These are phyloP conservation scores for Idaea dimidiata DNA, from an alignment of 2,888 invertebrate genomes.

Conservation along the genomic window DNA sequence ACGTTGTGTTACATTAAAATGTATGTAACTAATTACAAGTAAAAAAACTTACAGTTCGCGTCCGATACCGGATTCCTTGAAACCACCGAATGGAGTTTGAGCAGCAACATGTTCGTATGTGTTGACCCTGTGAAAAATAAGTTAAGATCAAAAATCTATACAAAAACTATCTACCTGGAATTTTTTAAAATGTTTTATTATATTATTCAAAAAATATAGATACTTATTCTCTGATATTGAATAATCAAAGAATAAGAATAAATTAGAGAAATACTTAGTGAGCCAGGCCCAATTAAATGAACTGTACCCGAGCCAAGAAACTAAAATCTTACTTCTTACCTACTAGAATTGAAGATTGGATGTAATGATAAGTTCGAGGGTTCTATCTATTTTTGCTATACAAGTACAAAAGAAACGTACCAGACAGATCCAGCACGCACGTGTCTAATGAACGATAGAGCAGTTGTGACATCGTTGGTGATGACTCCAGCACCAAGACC, in stretches of 20 bases:
- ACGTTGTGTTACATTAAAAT: too few relatives aligned
- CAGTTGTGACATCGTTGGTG: conserved; percentile 91
- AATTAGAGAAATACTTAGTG: too few relatives aligned
- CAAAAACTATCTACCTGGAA: background rate
- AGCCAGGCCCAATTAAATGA: too few relatives aligned
- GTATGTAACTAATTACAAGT: background rate
- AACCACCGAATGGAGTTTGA: conserved; percentile 94
- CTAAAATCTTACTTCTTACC: too few relatives aligned
- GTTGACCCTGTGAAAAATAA: conserved; percentile 81
- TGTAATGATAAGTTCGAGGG: background rate
- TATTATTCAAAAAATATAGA: too few relatives aligned
- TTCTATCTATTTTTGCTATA: conserved; percentile 3
- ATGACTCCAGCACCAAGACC: conserved; percentile 94
- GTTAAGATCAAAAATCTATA: background rate
- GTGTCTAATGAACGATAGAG: conserved; percentile 86
- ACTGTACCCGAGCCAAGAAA: too few relatives aligned
- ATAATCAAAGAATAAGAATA: too few relatives aligned
- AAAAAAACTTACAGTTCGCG: conserved; percentile 84
- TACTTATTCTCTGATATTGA: too few relatives aligned
- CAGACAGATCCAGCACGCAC: conserved; percentile 92
- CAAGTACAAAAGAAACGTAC: conserved; percentile 51
- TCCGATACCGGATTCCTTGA: conserved; percentile 92
- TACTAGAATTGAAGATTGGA: too few relatives aligned
- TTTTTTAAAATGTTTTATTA: too few relatives aligned
- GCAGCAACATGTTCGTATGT: conserved; percentile 85